Base-by-base conservation (phyloP, 2,888 invertebrate genomes). In the Cyaniris semiargus region DNA sequence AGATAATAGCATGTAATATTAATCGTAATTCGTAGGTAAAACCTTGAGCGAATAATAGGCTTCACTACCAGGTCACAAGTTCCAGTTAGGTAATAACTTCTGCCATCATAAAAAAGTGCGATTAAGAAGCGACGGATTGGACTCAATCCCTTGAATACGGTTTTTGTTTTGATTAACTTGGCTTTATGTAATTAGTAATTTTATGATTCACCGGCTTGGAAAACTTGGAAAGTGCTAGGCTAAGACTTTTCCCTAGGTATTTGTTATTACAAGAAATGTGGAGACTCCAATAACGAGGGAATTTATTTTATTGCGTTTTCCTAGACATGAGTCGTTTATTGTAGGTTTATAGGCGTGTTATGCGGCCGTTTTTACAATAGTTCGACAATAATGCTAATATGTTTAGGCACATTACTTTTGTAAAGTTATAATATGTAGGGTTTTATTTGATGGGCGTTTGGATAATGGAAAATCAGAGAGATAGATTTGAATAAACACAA, bases 301-400 rank as follows among this genome's bases (percentile, higher is more conserved):
- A 74, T 74, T 74, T 74, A 53, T 74, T 74, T 74, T 48, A 74
- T 74, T 48, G 53, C 48, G 21, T 71, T 38, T 71, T 21, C 72
- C 27, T 53, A 48, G 72, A 72, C 72, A n/a, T 23, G 23, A 15
- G 72, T 72, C 38, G 38, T 44, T 44, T 72, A 71, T 71, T 38
- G 71, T 38, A 44, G 8, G n/a, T n/a, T 71, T 38, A 71, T 38
- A 38, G 38, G 23, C 38, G 44, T 66, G 66, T 27, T 27, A 66
- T 66, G 66, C 27, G 66, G 6, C 1, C 27, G 15, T 27, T 66
- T 60, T 66, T 66, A 66, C 66, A 27, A 66, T 66, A 31, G 66
- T 27, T 27, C 6, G 15, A 31, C 66, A 66, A 31, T 31, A 66
- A 23, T 27, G 4, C 13, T 10, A 3, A 23, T 60, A 21, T 58